phyloP scores from a whole-genome alignment of 1,140 invertebrate genomes.

The Diachasma alloeum region DNA sequence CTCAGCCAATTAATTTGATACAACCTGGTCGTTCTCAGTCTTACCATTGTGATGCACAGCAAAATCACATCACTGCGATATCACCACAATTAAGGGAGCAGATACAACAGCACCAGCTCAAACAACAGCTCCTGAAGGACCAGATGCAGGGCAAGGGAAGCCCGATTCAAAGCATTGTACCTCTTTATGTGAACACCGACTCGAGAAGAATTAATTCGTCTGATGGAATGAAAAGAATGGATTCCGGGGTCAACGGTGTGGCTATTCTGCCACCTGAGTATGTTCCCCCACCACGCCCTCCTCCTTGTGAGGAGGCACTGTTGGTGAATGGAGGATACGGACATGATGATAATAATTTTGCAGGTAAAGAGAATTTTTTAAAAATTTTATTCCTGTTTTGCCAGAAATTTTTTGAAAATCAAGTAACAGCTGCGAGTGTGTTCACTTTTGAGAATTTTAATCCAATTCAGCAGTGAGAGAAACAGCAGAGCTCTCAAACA shows the following conservation, averaged over 20 bases:
- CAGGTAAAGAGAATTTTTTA: constrained; percentile 35
- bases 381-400: no score
- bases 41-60: constrained; percentile 32
- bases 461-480: no score
- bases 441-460: no score
- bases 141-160: constrained; percentile 57
- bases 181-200: constrained; percentile 63
- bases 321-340: constrained; percentile 50
- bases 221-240: constrained; percentile 42
- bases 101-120: constrained; percentile 58
- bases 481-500: no score
- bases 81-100: constrained; percentile 53
- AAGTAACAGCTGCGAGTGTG: no score
- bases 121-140: constrained; percentile 55
- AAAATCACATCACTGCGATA: constrained; percentile 47
- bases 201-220: constrained; percentile 40
- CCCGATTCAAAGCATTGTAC: constrained; percentile 47
- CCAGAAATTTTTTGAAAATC: no score
- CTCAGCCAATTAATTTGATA: not conserved
- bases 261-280: constrained; percentile 54
- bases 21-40: constrained; percentile 35
- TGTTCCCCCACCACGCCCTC: constrained; percentile 53
- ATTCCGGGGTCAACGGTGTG: constrained; percentile 40
- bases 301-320: constrained; percentile 42
- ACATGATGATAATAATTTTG: constrained; percentile 54